A percentile compares a stretch with the other conserved stretches of the same genome.
Conservation (phyloP, 2,888 invertebrate species). For the Oscheius sp. region DNA sequence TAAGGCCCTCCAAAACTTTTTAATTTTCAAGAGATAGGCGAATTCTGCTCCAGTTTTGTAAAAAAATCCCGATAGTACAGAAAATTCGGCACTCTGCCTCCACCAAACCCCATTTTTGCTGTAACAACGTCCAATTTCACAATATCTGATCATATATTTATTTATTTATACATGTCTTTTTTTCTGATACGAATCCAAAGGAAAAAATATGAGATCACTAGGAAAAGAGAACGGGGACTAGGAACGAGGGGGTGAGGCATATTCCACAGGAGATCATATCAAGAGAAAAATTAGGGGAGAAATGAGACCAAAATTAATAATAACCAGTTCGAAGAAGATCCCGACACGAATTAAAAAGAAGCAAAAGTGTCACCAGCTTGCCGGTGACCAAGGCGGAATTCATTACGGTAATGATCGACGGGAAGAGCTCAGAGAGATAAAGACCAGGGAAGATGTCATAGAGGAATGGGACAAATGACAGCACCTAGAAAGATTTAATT, state of each 20-base stretch:
- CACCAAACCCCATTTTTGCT: no score
- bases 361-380: conserved; percentile 31
- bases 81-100: no score
- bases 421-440: conserved; percentile 25
- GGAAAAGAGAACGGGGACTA: not conserved
- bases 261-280: not conserved
- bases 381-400: conserved; percentile 30
- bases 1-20: no score
- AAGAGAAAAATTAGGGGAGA: not conserved
- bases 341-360: conserved; percentile 31
- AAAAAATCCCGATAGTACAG: no score
- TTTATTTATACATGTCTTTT: no score
- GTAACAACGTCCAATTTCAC: no score
- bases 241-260: no score
- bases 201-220: no score
- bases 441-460: conserved; percentile 40
- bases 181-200: no score
- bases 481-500: conserved; percentile 38
- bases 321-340: conserved; percentile 21
- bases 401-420: conserved; percentile 34
- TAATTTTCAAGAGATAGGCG: no score
- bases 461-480: conserved; percentile 37
- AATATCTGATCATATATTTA: no score
- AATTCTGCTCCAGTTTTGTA: no score
- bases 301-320: not conserved